phyloP scores from a whole-genome alignment of 2,797 vertebrate genomes.

The Sarcoramphus papa region DNA sequence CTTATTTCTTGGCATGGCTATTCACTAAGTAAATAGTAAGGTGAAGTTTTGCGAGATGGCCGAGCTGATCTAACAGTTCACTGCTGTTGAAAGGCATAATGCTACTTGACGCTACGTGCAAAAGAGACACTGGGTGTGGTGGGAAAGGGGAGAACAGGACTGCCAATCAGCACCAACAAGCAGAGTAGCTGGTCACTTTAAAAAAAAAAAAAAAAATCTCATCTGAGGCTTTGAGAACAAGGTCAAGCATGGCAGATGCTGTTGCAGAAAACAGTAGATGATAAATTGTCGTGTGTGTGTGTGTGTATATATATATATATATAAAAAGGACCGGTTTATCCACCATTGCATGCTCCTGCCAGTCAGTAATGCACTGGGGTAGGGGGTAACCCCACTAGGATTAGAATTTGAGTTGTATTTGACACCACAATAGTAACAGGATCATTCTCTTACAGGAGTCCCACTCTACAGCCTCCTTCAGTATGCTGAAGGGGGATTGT shows the following conservation, averaged over 20 bases:
- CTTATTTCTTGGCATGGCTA: background rate
- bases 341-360: background rate
- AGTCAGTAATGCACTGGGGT: background rate
- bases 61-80: background rate
- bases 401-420: background rate
- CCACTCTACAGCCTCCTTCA: background rate
- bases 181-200: background rate
- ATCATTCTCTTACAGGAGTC: background rate
- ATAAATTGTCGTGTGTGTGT: background rate
- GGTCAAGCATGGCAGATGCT: background rate
- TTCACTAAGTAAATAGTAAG: background rate
- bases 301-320: background rate
- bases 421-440: background rate
- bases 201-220: background rate
- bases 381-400: background rate
- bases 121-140: too few species aligned
- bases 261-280: background rate
- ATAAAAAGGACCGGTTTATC: background rate
- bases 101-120: fast-evolving
- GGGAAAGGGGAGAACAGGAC: background rate
- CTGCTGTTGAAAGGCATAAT: background rate
- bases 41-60: background rate
- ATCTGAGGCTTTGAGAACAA: background rate
- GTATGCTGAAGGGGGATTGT: background rate
- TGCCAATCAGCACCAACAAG: background rate